Conservation (phyloP, 2,113 vertebrate genomes). For the Lasiurus borealis region DNA sequence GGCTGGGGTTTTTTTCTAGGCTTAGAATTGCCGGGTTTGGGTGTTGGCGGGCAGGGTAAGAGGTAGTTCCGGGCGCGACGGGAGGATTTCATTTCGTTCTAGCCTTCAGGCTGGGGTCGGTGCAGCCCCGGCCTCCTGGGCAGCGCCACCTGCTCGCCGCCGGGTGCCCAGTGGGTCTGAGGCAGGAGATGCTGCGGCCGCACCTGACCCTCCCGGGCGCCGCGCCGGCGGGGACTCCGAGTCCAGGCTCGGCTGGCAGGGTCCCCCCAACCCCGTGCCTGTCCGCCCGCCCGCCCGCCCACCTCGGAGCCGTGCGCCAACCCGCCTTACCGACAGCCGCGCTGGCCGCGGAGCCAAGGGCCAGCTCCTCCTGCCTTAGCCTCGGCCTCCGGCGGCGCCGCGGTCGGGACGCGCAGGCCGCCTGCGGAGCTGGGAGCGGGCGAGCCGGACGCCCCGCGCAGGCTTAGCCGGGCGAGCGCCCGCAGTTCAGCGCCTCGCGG, state of each 20-base stretch:
- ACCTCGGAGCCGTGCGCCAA: not conserved
- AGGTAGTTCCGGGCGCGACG: not conserved
- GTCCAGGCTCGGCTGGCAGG: not conserved
- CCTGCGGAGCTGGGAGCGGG: conserved; percentile 50
- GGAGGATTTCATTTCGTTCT: not conserved
- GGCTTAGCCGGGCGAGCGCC: conserved; percentile 56
- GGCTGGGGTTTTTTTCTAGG: not conserved
- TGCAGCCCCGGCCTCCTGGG: not conserved
- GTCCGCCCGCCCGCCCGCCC: not conserved
- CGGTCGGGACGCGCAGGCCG: not conserved
- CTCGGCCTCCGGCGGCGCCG: not conserved
- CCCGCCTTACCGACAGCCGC: conserved; percentile 67
- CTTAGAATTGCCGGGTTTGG: not conserved
- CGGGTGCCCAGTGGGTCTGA: not conserved
- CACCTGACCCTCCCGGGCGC: conserved; percentile 70
- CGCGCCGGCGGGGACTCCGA: not conserved
- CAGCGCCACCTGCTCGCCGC: conserved; percentile 25
- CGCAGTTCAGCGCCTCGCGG: conserved; percentile 6
- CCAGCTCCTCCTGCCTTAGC: not conserved
- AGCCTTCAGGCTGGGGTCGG: not conserved
- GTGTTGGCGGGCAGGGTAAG: not conserved
- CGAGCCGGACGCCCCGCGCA: not conserved
- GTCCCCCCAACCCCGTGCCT: not conserved
- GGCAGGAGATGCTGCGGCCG: conserved; percentile 21
- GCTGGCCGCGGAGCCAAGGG: not conserved